Conservation (phyloP, 2,888 invertebrate genomes). For the Tinea semifulvella region DNA sequence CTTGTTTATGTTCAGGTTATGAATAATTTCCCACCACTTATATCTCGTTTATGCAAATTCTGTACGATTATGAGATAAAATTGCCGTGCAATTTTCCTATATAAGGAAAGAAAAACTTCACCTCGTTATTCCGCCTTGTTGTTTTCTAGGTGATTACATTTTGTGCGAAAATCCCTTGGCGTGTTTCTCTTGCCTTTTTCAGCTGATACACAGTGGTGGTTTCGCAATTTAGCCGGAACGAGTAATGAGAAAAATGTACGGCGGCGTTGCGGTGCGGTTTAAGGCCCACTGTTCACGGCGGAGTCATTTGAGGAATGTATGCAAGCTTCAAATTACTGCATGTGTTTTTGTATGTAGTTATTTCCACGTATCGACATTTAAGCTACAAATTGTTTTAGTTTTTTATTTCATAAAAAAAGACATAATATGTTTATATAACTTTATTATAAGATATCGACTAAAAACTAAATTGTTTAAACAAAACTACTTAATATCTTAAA, state of each 20-base stretch:
- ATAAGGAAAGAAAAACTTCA: conserved; percentile 16
- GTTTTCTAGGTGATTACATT: conserved; percentile 45
- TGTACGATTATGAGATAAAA: conserved; percentile 41
- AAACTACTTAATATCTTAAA: no score
- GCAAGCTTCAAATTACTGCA: no score
- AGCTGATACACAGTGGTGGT: conserved; percentile 39
- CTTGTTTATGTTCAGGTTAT: conserved; percentile 7
- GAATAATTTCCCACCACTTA: conserved; percentile 12
- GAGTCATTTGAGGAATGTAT: no score
- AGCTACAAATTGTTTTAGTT: no score
- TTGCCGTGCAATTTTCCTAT: conserved; percentile 26
- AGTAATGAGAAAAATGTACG: conserved; percentile 55
- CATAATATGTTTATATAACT: no score
- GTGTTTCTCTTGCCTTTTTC: conserved; percentile 24
- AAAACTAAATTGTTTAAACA: no score
- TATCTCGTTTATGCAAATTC: conserved; percentile 33
- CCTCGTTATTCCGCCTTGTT: conserved; percentile 46
- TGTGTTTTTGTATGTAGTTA: no score
- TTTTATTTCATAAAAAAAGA: no score
- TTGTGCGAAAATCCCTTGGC: conserved; percentile 36
- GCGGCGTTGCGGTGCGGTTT: conserved; percentile 10
- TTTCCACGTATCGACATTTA: no score
- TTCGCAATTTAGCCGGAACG: conserved; percentile 55
- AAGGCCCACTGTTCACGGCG: no score
- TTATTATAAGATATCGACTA: no score